Conservation (phyloP, 2,113 vertebrate species). For the Atherinomorus stipes region DNA sequence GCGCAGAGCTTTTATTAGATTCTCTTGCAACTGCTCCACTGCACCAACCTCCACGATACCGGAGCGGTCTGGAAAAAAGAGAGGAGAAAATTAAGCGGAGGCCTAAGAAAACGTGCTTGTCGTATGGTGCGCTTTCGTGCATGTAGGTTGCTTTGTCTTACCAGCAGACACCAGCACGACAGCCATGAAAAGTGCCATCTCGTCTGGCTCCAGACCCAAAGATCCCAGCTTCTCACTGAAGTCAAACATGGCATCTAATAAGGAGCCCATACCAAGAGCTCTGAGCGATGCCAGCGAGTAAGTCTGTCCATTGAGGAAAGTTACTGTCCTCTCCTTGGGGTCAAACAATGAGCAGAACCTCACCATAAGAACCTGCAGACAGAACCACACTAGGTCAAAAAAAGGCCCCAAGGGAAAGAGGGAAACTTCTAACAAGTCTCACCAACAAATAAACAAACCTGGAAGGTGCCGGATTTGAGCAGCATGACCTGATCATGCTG, state of each 20-base stretch:
- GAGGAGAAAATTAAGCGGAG: conserved; percentile 8
- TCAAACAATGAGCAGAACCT: conserved; percentile 86
- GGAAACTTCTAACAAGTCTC: background rate
- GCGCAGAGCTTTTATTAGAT: conserved; percentile 82
- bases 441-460: conserved; percentile 67
- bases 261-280: conserved; percentile 80
- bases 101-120: background rate
- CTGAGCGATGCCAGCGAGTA: conserved; percentile 81
- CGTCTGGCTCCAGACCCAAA: conserved; percentile 83
- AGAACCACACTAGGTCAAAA: conserved; percentile 8
- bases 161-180: conserved; percentile 86
- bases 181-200: conserved; percentile 87
- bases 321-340: conserved; percentile 81
- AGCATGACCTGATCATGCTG: conserved; percentile 87
- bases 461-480: conserved; percentile 87
- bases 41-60: conserved; percentile 80
- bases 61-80: conserved; percentile 75
- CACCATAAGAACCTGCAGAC: conserved; percentile 84
- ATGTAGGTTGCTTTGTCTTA: conserved; percentile 51
- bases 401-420: background rate
- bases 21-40: conserved; percentile 85
- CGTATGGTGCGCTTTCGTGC: background rate
- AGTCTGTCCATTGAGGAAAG: conserved; percentile 84
- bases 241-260: conserved; percentile 84
- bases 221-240: conserved; percentile 84